Evolutionary conservation across 2,888 invertebrate species (phyloP).

Genomic region (Hemaris fuciformis): DNA sequence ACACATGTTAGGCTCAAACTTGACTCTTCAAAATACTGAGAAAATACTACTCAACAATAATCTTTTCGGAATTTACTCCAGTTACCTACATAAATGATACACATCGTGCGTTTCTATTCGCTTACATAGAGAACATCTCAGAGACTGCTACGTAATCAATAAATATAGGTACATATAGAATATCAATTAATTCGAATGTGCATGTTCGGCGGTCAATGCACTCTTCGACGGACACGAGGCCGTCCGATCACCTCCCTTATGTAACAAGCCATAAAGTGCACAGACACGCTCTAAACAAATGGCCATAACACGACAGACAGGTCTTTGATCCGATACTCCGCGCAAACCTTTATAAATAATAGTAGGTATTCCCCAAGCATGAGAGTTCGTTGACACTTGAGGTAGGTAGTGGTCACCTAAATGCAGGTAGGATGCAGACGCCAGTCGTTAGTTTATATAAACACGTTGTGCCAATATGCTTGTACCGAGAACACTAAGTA

Average conservation of each 20-base stretch:
- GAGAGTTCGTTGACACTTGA: conserved; percentile 37
- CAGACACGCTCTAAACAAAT: conserved; percentile 52
- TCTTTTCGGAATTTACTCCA: conserved; percentile 5
- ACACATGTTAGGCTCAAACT: neutral
- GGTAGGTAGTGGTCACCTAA: conserved; percentile 34
- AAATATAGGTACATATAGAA: conserved; percentile 38
- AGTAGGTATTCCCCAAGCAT: conserved; percentile 20
- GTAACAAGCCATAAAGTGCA: conserved; percentile 47
- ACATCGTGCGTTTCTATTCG: neutral
- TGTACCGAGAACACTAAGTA: neutral
- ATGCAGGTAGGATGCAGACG: conserved; percentile 20
- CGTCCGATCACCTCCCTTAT: conserved; percentile 77
- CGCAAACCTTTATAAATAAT: conserved; percentile 31
- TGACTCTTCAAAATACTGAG: neutral
- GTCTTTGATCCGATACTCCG: conserved; percentile 48
- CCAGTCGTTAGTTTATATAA: conserved; percentile 10
- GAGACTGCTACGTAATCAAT: conserved; percentile 31
- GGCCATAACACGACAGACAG: conserved; percentile 42
- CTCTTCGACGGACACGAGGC: conserved; percentile 62
- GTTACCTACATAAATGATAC: conserved; percentile 4
- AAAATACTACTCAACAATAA: conserved; percentile 3
- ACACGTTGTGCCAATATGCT: neutral
- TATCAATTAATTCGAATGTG: conserved; percentile 55
- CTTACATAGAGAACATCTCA: conserved; percentile 31
- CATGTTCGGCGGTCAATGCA: conserved; percentile 60